A percentile compares a stretch with the other conserved stretches of the same genome.
phyloP scores from a whole-genome alignment of 23 tunicate genomes.

The Corella eumyota region DNA sequence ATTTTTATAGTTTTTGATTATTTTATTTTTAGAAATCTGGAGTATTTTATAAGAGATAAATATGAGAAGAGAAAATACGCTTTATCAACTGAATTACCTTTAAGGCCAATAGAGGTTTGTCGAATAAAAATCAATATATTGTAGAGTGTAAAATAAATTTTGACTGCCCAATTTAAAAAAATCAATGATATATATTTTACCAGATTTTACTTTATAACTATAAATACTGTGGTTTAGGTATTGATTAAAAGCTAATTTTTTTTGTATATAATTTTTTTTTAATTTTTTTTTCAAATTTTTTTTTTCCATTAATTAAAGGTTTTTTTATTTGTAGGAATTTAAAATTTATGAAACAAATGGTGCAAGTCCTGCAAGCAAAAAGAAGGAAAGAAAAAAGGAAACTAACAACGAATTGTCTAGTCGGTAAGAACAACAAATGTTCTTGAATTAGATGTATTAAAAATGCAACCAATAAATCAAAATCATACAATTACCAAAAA shows the following conservation, averaged over 20 bases:
- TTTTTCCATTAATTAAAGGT: not conserved
- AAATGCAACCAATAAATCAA: too few species aligned
- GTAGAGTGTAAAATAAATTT: not conserved
- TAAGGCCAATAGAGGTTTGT: slow-evolving; percentile 50
- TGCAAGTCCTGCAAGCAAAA: not conserved
- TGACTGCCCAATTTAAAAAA: too few species aligned
- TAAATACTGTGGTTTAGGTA: too few species aligned
- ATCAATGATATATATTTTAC: too few species aligned
- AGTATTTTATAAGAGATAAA: slow-evolving; percentile 86
- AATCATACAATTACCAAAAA: too few species aligned
- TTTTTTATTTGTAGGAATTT: slow-evolving; percentile 3
- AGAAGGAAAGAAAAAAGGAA: slow-evolving; percentile 5
- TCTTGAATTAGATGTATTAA: too few species aligned
- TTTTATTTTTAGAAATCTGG: slow-evolving; percentile 76
- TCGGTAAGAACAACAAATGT: too few species aligned
- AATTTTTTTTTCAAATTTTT: not conserved
- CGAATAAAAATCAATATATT: not conserved
- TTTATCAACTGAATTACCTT: slow-evolving; percentile 10
- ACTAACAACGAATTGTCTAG: too few species aligned
- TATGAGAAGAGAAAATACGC: slow-evolving; percentile 79
- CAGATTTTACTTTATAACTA: too few species aligned
- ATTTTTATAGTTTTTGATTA: too few species aligned
- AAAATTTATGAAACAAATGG: slow-evolving; percentile 1
- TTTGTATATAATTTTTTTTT: not conserved
- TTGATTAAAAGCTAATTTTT: not conserved